Evolutionary conservation across 2,113 vertebrate species (phyloP).

Genomic region (Lophochroa leadbeateri): DNA sequence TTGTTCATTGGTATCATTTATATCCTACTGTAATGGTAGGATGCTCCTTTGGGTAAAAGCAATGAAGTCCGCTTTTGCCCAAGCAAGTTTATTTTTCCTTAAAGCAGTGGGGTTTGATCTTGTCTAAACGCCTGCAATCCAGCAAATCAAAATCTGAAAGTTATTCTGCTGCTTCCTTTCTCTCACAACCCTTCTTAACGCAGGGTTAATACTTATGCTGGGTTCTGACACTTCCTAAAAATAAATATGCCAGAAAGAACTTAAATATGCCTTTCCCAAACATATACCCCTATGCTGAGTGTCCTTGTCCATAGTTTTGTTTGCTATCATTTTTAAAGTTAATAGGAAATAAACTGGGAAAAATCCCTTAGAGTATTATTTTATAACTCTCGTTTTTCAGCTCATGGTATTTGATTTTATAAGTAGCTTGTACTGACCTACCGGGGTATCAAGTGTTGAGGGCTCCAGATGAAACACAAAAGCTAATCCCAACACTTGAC

Average conservation of each 20-base stretch:
- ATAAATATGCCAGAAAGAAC: neutral
- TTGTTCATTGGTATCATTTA: neutral
- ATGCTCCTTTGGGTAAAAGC: neutral
- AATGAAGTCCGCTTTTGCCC: neutral
- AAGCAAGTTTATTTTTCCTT: neutral
- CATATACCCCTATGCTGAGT: fast-evolving
- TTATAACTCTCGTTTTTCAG: neutral
- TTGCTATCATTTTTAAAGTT: neutral
- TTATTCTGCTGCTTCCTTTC: neutral
- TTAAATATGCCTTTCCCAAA: neutral
- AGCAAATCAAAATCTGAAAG: neutral
- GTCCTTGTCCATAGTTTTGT: neutral
- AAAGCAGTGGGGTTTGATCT: neutral
- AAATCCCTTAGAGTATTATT: neutral
- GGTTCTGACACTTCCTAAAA: neutral
- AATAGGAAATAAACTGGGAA: neutral
- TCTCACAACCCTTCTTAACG: neutral
- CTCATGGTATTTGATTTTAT: neutral
- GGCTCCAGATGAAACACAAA: neutral
- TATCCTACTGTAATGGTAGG: neutral
- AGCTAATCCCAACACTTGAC: neutral
- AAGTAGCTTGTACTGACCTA: neutral
- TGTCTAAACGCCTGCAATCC: neutral
- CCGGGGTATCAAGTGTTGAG: neutral
- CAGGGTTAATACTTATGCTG: neutral